Evolutionary conservation across 2,113 vertebrate genomes (phyloP).

Genomic region (Hippocampus zosterae): DNA sequence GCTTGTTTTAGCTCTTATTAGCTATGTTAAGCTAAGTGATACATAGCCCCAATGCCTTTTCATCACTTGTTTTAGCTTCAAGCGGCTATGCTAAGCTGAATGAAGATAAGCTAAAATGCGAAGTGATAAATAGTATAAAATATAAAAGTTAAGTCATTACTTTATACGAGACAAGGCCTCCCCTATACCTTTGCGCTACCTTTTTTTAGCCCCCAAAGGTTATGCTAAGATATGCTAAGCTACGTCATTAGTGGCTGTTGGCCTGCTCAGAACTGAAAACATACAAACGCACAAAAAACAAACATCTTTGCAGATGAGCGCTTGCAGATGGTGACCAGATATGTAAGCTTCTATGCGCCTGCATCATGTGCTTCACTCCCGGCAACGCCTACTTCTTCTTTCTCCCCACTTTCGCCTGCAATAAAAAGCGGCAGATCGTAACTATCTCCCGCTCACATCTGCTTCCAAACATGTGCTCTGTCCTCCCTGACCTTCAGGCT

Average conservation of each 20-base stretch:
- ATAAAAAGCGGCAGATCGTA: constrained; percentile 36
- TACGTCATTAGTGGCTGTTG: background rate
- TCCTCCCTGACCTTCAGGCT: constrained; percentile 42
- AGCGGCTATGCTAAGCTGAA: background rate
- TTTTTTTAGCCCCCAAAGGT: no score
- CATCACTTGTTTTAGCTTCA: background rate
- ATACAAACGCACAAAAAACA: background rate
- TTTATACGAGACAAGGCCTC: no score
- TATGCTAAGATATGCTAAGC: background rate
- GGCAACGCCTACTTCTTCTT: constrained; percentile 4
- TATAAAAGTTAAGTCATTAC: background rate
- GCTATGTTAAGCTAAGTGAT: background rate
- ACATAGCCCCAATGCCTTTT: background rate
- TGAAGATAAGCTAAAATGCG: no score
- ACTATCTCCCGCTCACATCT: constrained; percentile 48
- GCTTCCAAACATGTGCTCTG: constrained; percentile 50
- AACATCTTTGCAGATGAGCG: constrained; percentile 54
- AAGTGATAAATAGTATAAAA: background rate
- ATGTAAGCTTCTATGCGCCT: constrained; percentile 7
- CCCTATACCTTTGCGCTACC: background rate
- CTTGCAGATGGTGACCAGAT: constrained; percentile 60
- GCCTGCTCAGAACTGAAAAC: background rate
- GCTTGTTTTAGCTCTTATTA: background rate
- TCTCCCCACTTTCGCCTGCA: constrained; percentile 13
- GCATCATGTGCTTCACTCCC: constrained; percentile 10